phyloP scores from a whole-genome alignment of 2,797 vertebrate species.

The Scarus forsteni region DNA sequence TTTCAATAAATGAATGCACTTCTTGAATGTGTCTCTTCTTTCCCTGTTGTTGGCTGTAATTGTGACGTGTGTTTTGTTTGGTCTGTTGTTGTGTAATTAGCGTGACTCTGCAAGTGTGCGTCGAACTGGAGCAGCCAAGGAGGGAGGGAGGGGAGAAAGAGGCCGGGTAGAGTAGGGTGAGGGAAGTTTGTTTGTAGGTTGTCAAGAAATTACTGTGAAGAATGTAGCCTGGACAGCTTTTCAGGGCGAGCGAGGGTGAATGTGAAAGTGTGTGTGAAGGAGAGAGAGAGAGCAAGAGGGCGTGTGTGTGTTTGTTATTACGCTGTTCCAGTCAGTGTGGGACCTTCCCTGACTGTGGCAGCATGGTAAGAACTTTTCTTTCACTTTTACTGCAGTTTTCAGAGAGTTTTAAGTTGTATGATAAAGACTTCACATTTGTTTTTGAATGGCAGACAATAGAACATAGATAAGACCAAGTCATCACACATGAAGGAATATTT shows the following conservation, averaged over 20 bases:
- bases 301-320: constrained; percentile 58
- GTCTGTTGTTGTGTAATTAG: constrained; percentile 20
- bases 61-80: constrained; percentile 6
- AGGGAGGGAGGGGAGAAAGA: constrained; percentile 21
- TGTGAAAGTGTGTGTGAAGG: constrained; percentile 18
- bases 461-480: neutral
- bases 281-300: constrained; percentile 24
- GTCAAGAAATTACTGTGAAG: constrained; percentile 64
- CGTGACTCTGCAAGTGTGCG: constrained; percentile 22
- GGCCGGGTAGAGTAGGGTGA: constrained; percentile 30
- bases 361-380: constrained; percentile 74
- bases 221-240: constrained; percentile 77
- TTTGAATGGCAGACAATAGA: neutral
- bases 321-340: constrained; percentile 46
- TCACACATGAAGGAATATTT: too few species aligned
- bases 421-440: neutral
- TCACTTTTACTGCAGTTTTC: constrained; percentile 26
- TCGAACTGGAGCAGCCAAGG: constrained; percentile 7
- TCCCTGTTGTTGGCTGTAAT: neutral
- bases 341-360: constrained; percentile 61
- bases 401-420: constrained; percentile 19
- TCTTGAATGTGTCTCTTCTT: constrained; percentile 6
- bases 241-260: constrained; percentile 52
- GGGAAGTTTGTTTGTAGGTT: constrained; percentile 41
- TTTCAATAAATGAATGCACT: constrained; percentile 51